Base-by-base conservation (phyloP, 1,140 invertebrate genomes). In the Heliconius nattereri region DNA sequence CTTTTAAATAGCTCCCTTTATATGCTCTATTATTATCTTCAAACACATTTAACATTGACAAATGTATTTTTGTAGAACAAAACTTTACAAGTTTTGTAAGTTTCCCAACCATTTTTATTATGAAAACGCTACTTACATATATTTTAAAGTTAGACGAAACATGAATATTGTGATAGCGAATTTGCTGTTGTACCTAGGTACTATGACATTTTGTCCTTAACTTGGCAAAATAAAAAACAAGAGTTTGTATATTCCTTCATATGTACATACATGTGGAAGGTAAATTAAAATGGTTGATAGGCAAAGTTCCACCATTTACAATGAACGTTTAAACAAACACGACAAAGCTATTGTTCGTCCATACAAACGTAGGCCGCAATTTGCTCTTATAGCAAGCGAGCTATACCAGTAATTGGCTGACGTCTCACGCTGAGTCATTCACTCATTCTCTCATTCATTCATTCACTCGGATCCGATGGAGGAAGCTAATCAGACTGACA, bases 401-500 rank as follows among this genome's bases (percentile, higher is more conserved):
- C 70, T 75, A 79, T 80, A 73, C 49, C 66, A 76, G 75, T 84
- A 84, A 86, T 86, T 85, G 84, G 81, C 83, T 78, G 75, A 81
- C 76, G 78, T 82, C 84, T 89, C 91, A 89, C 84, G 91, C 91
- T 91, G 91, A 80, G 91, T 83, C 85, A 91, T 92, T 92, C 89
- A 88, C 73, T 71, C 73, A 60, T 35, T 35, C 32, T 35, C 32
- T 7, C 32, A 91, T 92, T 91, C 89, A 87, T 71, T 71, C 73
- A 26, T 60, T 26, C 89, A 88, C 71, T 71, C 73, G 85, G 76
- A 74, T 85, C 80, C 80, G 79, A 84, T 83, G 85, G 83, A 85
- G 86, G 84, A 73, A 83, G 91, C 90, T 92, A 93, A 92, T 92
- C 90, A 92, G 86, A 85, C 87, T 90, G 90, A 89, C 89, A 92